A percentile compares a stretch with the other conserved stretches of the same genome.
Conservation (phyloP, 2,113 vertebrate genomes). For the Phocoena phocoena region DNA sequence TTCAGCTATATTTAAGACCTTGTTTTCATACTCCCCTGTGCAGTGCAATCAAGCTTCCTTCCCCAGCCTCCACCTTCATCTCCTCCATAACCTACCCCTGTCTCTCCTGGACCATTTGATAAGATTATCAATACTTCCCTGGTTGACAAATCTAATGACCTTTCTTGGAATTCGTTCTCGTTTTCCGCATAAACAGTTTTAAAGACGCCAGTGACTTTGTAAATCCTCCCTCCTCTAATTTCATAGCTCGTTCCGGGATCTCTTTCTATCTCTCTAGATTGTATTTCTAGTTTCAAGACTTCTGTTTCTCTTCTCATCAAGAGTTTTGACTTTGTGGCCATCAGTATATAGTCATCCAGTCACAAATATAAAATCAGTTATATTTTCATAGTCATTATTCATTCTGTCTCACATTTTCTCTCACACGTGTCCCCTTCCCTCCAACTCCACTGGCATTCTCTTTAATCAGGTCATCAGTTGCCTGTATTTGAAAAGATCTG, state of each 20-base stretch:
- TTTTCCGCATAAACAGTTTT: neutral
- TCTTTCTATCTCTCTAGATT: neutral
- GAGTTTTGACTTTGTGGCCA: neutral
- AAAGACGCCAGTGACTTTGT: neutral
- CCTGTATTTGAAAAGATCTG: neutral
- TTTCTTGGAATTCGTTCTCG: neutral
- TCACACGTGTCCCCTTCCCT: neutral
- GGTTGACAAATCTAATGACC: neutral
- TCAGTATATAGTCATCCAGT: neutral
- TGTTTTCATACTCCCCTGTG: neutral
- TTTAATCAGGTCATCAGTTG: neutral
- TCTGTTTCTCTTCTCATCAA: neutral
- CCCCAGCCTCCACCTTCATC: neutral
- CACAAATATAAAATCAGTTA: neutral
- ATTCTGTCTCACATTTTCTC: neutral
- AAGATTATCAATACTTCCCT: neutral
- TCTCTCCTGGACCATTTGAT: neutral
- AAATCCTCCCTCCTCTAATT: neutral
- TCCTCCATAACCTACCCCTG: neutral
- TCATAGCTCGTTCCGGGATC: neutral
- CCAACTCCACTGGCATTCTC: neutral
- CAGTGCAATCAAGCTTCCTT: neutral
- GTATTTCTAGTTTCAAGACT: neutral
- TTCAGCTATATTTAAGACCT: neutral
- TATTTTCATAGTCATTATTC: neutral